Percentiles rank a stretch among this genome's conserved stretches.
phyloP scores from a whole-genome alignment of 1,140 invertebrate species.

The Ceratosolen solmsi region DNA sequence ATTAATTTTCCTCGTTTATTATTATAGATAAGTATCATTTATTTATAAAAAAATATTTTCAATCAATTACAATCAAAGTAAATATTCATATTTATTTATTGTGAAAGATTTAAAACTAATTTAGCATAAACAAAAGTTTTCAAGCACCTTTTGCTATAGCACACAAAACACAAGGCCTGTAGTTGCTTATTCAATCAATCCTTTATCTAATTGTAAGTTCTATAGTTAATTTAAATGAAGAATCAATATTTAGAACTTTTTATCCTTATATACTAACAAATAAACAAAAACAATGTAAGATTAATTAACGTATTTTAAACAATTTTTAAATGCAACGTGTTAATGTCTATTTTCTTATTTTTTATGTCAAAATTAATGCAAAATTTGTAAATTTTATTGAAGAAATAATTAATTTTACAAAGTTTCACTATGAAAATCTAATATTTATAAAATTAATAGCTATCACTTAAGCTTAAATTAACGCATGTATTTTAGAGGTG shows the following conservation, averaged over 20 bases:
- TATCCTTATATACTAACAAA: neutral
- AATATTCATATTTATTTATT: too few species aligned
- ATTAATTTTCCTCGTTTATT: too few species aligned
- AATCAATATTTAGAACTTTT: slow-evolving; percentile 3
- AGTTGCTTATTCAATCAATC: slow-evolving; percentile 35
- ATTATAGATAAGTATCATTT: too few species aligned
- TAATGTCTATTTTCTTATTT: too few species aligned
- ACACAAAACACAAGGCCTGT: slow-evolving; percentile 46
- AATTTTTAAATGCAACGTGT: too few species aligned
- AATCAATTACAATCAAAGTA: too few species aligned
- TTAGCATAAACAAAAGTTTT: too few species aligned
- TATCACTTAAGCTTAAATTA: slow-evolving; percentile 1
- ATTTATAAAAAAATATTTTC: too few species aligned
- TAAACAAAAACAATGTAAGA: neutral
- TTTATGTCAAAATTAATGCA: too few species aligned
- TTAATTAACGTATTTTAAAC: too few species aligned
- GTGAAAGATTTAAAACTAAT: too few species aligned
- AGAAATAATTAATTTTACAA: neutral
- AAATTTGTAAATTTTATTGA: neutral
- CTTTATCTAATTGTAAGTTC: slow-evolving; percentile 12
- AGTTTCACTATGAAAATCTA: neutral
- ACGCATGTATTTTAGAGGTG: slow-evolving; percentile 10
- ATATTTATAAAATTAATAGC: neutral
- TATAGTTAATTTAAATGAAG: neutral
- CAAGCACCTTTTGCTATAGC: slow-evolving; percentile 46